Conservation (phyloP, 1,140 invertebrate genomes). For the Drosophila gunungcola region DNA sequence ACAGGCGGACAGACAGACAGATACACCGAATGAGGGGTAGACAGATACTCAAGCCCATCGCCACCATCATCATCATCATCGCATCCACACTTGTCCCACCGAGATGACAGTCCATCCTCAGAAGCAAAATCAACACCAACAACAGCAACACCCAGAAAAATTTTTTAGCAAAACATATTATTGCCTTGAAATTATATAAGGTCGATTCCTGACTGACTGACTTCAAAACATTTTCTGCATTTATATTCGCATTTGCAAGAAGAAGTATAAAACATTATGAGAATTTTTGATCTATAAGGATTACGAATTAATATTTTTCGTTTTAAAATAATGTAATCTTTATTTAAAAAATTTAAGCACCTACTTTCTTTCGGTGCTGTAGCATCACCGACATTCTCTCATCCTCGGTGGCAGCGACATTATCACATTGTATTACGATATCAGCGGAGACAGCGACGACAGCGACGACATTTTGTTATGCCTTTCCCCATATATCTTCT, state of each 20-base stretch:
- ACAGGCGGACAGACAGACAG: constrained; percentile 9
- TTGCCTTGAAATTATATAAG: too few relatives aligned
- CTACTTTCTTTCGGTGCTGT: constrained; percentile 29
- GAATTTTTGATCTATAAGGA: too few relatives aligned
- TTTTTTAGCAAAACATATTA: too few relatives aligned
- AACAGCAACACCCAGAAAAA: constrained; percentile 21
- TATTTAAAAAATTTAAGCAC: background rate
- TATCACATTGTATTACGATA: constrained; percentile 80
- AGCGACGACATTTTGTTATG: constrained; percentile 50
- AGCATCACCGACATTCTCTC: constrained; percentile 32
- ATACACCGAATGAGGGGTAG: constrained; percentile 10
- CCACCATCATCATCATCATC: constrained; percentile 18
- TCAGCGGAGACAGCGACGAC: constrained; percentile 26
- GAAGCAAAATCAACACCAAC: constrained; percentile 26
- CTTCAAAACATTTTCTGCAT: too few relatives aligned
- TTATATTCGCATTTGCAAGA: too few relatives aligned
- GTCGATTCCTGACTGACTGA: too few relatives aligned
- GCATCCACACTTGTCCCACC: constrained; percentile 58
- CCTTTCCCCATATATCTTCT: constrained; percentile 17
- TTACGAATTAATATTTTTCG: too few relatives aligned
- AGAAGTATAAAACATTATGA: too few relatives aligned
- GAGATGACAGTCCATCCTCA: constrained; percentile 54
- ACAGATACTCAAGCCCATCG: constrained; percentile 32
- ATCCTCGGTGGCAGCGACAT: constrained; percentile 37
- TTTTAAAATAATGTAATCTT: too few relatives aligned